phyloP scores from a whole-genome alignment of 2,888 invertebrate species.

The Spisula subtruncata region DNA sequence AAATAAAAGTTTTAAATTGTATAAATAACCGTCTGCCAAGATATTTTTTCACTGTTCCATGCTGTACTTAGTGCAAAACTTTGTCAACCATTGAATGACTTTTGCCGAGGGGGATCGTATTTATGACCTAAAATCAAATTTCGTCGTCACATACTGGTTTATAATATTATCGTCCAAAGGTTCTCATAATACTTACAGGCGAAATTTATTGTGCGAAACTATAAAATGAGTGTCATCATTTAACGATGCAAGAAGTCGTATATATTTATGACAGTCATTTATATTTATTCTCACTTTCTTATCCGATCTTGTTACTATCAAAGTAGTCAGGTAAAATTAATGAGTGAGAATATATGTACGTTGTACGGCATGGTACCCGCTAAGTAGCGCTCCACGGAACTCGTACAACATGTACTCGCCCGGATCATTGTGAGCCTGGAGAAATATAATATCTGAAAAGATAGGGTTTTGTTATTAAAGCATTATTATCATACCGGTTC shows the following conservation, averaged over 20 bases:
- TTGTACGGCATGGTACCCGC: neutral
- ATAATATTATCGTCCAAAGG: neutral
- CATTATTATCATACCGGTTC: neutral
- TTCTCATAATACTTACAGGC: neutral
- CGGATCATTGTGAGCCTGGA: neutral
- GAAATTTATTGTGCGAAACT: neutral
- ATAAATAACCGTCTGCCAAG: neutral
- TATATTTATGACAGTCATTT: constrained; percentile 19
- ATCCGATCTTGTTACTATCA: constrained; percentile 16
- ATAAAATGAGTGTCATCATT: constrained; percentile 5
- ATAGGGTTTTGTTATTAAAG: constrained; percentile 1
- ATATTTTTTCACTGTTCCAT: neutral
- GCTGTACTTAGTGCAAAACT: neutral
- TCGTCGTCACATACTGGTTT: neutral
- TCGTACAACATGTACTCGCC: neutral
- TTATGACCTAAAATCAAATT: constrained; percentile 23
- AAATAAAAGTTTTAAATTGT: neutral
- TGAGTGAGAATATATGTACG: neutral
- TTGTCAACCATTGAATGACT: neutral
- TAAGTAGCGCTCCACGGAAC: neutral
- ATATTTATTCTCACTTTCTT: constrained; percentile 4
- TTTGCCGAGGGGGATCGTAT: neutral
- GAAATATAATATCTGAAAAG: neutral
- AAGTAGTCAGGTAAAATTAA: neutral
- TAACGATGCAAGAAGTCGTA: neutral